Evolutionary conservation across 2,888 invertebrate genomes (phyloP), one percentile per base, ranked within the genome.

Genomic region (Pimpla rufipes): DNA sequence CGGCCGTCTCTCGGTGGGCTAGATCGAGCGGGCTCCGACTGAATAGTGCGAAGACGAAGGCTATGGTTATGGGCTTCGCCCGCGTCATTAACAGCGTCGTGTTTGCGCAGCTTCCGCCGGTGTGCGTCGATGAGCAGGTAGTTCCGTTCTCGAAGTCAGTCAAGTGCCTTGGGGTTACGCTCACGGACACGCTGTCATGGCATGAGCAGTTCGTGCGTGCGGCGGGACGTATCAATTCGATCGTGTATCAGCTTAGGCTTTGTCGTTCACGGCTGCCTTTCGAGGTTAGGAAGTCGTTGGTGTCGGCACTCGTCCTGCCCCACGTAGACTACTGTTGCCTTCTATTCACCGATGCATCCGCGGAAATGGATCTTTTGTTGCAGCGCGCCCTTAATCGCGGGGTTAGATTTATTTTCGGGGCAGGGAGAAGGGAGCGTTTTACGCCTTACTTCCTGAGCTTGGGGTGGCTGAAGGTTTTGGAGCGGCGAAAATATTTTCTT

Each of bases 1-100:
- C 18, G n/a, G 23, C 21, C 7, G 13, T 55, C 11, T 8, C n/a
- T 10, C 13, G 6, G 23, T 78, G 71, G 78, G 42, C 64, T 1
- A n/a, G 23, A 0, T 1, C 13, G 16, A 11, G 59, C 40, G n/a
- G 11, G 0, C 74, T 79, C 7, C 23, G 40, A 13, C 23, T 79
- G 1, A 79, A 79, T 29, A 0, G 55, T 2, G 11, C 50, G 0
- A 79, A 79, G 18, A 79, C 79, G 6, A 16, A 52, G 16, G 74
- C 52, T 1, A 62, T 79, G 2, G 10, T 74, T 1, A 18, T 79
- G 5, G 64, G 79, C 2, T 55, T 55, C 1, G 50, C 55, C 0
- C 37, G 40, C 3, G 35, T 50, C 16, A 16, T 77, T 0, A 77
- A 73, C n/a, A n/a, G 1, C 2, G 16, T 71, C 7, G 21, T 2